A percentile compares a stretch with the other conserved stretches of the same genome.
These are phyloP conservation scores for Hoplodrina ambigua DNA, from an alignment of 2,888 invertebrate genomes.

Conservation along the genomic window DNA sequence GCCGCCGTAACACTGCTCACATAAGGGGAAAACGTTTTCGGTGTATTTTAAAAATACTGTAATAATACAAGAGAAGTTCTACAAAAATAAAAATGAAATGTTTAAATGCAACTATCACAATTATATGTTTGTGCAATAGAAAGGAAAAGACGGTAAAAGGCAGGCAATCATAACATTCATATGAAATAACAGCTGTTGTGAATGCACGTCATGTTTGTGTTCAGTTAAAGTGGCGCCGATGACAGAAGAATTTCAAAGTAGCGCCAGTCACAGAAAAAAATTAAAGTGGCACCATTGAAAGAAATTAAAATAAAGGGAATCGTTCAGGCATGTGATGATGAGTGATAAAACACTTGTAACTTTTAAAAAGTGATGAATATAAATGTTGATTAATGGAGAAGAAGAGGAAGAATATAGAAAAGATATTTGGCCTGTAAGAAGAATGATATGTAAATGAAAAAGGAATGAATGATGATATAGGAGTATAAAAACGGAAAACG, in stretches of 20 bases:
- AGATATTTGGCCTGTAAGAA: background rate
- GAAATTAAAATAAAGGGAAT: no score
- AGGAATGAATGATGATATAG: background rate
- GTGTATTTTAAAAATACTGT: background rate
- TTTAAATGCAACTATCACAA: constrained; percentile 1
- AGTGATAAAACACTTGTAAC: no score
- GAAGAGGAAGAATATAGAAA: background rate
- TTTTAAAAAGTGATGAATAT: background rate
- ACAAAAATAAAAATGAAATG: constrained; percentile 10
- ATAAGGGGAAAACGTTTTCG: no score
- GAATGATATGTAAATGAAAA: background rate
- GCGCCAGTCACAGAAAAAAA: no score
- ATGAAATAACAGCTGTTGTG: constrained; percentile 1
- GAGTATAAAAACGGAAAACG: no score
- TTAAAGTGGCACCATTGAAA: no score
- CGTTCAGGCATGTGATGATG: background rate
- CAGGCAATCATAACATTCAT: background rate
- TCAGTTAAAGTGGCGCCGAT: background rate
- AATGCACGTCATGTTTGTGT: background rate
- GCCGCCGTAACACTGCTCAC: background rate
- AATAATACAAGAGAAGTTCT: background rate
- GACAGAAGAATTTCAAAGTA: no score
- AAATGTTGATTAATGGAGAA: no score
- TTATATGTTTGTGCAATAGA: background rate
- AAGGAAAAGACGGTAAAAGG: background rate